Evolutionary conservation across 2,888 invertebrate genomes (phyloP).

Genomic region (Pterostichus niger): DNA sequence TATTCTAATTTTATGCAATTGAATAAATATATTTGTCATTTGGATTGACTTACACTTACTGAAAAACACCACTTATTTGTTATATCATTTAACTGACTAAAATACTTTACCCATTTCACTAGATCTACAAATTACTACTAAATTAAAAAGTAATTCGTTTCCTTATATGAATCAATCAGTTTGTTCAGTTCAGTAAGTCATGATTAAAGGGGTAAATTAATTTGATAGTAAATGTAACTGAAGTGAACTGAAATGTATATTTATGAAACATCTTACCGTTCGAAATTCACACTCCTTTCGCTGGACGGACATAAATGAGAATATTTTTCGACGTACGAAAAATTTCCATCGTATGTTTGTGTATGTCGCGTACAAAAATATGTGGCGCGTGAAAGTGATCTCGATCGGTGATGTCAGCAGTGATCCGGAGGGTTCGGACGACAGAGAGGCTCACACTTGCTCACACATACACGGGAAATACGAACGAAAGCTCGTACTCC

Average conservation of each 20-base stretch:
- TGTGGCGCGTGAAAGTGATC: conserved; percentile 28
- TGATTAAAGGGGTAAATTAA: background rate
- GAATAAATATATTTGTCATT: too few relatives aligned
- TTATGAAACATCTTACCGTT: background rate
- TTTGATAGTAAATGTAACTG: background rate
- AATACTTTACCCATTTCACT: background rate
- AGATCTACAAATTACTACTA: too few relatives aligned
- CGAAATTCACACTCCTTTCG: conserved; percentile 22
- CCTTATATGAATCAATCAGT: too few relatives aligned
- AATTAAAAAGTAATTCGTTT: too few relatives aligned
- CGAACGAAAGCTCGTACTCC: conserved; percentile 32
- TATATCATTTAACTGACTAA: too few relatives aligned
- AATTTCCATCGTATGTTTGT: conserved; percentile 35
- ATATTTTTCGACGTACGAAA: conserved; percentile 31
- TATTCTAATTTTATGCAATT: too few relatives aligned
- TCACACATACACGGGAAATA: conserved; percentile 28
- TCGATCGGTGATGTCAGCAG: conserved; percentile 31
- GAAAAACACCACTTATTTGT: too few relatives aligned
- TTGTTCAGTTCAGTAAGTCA: too few relatives aligned
- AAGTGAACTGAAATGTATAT: background rate
- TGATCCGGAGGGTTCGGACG: conserved; percentile 23
- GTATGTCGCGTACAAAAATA: conserved; percentile 63
- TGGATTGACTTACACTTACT: too few relatives aligned
- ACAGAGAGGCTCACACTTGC: conserved; percentile 27
- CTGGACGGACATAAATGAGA: conserved; percentile 58